Conservation (phyloP, 2,888 invertebrate species). For the Timandra comae region DNA sequence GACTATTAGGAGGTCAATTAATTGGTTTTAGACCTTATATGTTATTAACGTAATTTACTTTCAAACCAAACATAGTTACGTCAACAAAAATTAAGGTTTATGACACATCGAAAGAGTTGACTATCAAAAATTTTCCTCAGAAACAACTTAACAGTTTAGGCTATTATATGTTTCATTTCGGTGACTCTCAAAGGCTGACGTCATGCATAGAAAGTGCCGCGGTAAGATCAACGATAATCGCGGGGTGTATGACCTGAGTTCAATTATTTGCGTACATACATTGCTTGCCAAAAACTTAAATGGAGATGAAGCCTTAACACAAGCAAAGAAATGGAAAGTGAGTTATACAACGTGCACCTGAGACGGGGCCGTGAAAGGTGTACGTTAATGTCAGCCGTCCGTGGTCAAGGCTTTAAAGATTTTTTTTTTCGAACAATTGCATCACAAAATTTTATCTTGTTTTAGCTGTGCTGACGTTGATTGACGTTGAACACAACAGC, state of each 20-base stretch:
- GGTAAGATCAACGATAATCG: too few relatives aligned
- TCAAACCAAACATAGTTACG: too few relatives aligned
- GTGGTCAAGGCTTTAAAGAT: conserved; percentile 64
- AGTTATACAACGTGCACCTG: conserved; percentile 72
- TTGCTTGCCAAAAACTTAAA: conserved; percentile 11
- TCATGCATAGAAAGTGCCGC: too few relatives aligned
- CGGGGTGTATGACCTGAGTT: too few relatives aligned
- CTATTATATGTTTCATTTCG: too few relatives aligned
- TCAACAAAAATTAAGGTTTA: too few relatives aligned
- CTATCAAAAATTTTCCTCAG: too few relatives aligned
- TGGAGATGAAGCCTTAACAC: conserved; percentile 27
- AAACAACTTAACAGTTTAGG: too few relatives aligned
- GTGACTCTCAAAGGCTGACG: too few relatives aligned
- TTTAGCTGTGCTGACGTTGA: conserved; percentile 31
- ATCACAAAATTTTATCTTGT: conserved; percentile 50
- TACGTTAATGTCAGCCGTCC: conserved; percentile 66
- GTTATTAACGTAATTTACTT: too few relatives aligned
- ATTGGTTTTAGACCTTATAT: neutral
- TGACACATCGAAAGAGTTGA: too few relatives aligned
- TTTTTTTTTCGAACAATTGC: conserved; percentile 57
- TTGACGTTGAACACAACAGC: conserved; percentile 24
- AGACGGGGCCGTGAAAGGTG: conserved; percentile 67
- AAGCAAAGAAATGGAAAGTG: conserved; percentile 69
- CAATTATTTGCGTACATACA: too few relatives aligned
- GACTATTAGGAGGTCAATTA: conserved; percentile 2